Base-by-base conservation (phyloP, 2,888 invertebrate species). In the Aphodius granarius region DNA sequence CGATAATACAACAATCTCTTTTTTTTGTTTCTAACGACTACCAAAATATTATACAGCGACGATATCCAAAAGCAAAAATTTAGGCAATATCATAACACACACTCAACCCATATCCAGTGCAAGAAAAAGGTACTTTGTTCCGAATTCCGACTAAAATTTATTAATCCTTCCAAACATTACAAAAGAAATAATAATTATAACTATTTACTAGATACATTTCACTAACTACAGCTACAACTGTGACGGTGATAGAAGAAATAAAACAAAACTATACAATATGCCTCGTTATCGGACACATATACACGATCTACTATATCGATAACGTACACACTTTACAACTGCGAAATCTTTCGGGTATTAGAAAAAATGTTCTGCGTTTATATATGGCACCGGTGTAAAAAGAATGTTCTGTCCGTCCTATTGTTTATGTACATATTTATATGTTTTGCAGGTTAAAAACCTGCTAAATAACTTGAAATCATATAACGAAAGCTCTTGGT, bases 311-410 rank as follows among this genome's bases (percentile, higher is more conserved):
- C 68, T 70, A 70, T 73, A 73, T 19, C 64, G 64, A 43, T 43
- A 43, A 43, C 43, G 13, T 3, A 43, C 43, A 43, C 43, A 43
- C 43, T 43, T 43, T 43, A 43, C 43, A 43, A 43, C 43, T 43
- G 43, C 13, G 43, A 43, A 43, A 43, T 43, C n/a, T 21, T 74
- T 71, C 18, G 23, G 63, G 65, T 71, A 74, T 64, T 15, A 71
- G 70, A 74, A 70, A 74, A 73, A 18, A 70, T 74, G 74, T 64
- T 71, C 64, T 71, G 71, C 43, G 23, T 71, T 62, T 81, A 82
- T 80, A 81, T 84, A 84, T 84, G 84, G 84, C 84, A 84, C 84
- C 84, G 81, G 81, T 82, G 80, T 79, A 78, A 78, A 74, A 78
- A 76, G 78, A 80, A 82, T 77, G 80, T 81, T 80, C 78, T 79